Conservation (phyloP, 2,888 invertebrate species). For the Morpho deidamia region DNA sequence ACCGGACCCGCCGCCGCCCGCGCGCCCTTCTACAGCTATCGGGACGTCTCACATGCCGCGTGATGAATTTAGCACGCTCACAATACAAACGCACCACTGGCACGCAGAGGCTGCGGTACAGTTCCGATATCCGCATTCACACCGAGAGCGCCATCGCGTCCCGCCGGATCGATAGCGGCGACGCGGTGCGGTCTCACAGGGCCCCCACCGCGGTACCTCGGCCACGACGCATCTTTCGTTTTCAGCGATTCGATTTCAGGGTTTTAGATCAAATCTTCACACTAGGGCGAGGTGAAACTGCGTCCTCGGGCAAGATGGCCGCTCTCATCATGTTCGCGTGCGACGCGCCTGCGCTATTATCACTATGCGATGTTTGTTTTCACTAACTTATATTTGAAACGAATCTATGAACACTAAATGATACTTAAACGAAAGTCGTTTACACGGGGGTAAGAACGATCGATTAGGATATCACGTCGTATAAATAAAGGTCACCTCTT, state of each 20-base stretch:
- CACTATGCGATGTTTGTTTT: slow-evolving; percentile 71
- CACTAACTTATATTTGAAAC: slow-evolving; percentile 44
- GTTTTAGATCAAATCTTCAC: slow-evolving; percentile 52
- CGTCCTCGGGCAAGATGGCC: slow-evolving; percentile 74
- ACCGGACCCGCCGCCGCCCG: slow-evolving; percentile 72
- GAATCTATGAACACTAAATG: slow-evolving; percentile 35
- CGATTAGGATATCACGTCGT: slow-evolving; percentile 28
- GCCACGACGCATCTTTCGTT: slow-evolving; percentile 53
- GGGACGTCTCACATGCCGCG: slow-evolving; percentile 70
- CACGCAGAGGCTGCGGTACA: slow-evolving; percentile 58
- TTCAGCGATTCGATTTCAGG: slow-evolving; percentile 38
- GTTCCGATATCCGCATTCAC: slow-evolving; percentile 75
- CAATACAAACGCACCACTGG: slow-evolving; percentile 52
- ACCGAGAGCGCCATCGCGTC: slow-evolving; percentile 69
- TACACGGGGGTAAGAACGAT: slow-evolving; percentile 13
- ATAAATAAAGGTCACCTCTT: slow-evolving; percentile 36
- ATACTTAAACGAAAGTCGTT: slow-evolving; percentile 21
- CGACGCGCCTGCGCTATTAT: slow-evolving; percentile 68
- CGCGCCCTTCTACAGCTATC: slow-evolving; percentile 59
- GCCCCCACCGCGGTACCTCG: slow-evolving; percentile 55
- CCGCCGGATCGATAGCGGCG: slow-evolving; percentile 69
- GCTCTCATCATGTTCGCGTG: slow-evolving; percentile 67
- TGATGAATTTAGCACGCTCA: slow-evolving; percentile 59
- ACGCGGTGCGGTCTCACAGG: slow-evolving; percentile 65
- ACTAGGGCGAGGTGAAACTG: slow-evolving; percentile 75